Base-by-base conservation (phyloP, 2,888 invertebrate species). In the Synergus itoensis region DNA sequence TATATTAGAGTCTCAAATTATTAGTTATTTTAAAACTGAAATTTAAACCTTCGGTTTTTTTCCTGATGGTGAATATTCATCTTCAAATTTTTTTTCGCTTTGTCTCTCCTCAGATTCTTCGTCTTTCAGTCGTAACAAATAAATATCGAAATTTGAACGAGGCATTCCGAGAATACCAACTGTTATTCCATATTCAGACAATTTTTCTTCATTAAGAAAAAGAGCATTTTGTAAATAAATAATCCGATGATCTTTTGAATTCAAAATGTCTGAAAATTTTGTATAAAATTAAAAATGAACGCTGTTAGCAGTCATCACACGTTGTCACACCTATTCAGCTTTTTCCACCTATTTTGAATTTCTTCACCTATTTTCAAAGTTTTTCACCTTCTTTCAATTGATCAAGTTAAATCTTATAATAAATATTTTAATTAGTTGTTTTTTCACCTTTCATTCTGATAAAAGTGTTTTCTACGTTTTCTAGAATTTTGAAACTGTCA, bases 141-240 rank as follows among this genome's bases (percentile, higher is more conserved):
- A 94, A 0, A 94, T 92, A 87, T 95, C 95, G 84, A 94, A 94
- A 67, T 92, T 87, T 11, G 92, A 88, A 40, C 95, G 92, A 1
- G 93, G 92, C 85, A 94, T 89, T 4, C 95, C 95, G 73, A 95
- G 90, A 78, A 95, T 94, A 1, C 95, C 95, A 7, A 95, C 88
- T 77, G 93, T 92, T 18, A 95, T 91, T 2, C 93, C 92, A 18
- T 92, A 82, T 28, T 92, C 87, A 4, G 79, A 16, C 16, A 95
- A 87, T 4, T 89, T 84, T 82, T 95, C 94, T 89, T 95, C 95
- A 0, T 94, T 92, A 0, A 93, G 93, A 3, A 94, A 92, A 75
- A 94, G 92, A 1, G 94, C 93, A 67, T 92, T 91, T 90, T 94
- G 92, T 87, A 95, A 90, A 86, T 93, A 95, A 8, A 89, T 83